Base-by-base conservation (phyloP, 1,140 invertebrate species). In the Aphelenchoides besseyi region DNA sequence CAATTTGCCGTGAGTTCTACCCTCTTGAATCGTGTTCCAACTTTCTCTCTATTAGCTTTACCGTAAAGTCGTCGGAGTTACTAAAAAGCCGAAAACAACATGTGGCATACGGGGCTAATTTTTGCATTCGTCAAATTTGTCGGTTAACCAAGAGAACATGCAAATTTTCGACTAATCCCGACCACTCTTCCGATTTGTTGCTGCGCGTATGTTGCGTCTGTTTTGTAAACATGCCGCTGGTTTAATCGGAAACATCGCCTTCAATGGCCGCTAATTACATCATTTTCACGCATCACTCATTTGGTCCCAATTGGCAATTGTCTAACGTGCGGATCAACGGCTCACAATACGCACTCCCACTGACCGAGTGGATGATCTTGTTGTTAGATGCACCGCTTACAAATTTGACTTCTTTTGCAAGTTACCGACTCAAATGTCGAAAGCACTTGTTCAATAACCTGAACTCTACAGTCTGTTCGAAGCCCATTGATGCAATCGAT, bases 151-250 rank as follows among this genome's bases (percentile, higher is more conserved):
- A 23, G 41, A 23, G 41, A 48, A 48, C 41, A 48, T 48, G 41
- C 41, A 48, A 48, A 48, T 48, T 48, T 48, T 48, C 41, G 41
- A 23, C 41, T 48, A 48, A 48, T 48, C 41, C 41, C 41, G 41
- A 23, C 41, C 41, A 23, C 41, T 48, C n/a, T 48, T 23, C 41
- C 41, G 41, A 48, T 23, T 48, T 48, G 12, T 23, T 12, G 41
- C 41, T 23, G n/a, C n/a, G n/a, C n/a, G n/a, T n/a, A n/a, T n/a
- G n/a, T n/a, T n/a, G n/a, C n/a, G 41, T 23, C 41, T 48, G 41
- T 48, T 48, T 48, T 23, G 41, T 48, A 48, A 48, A 48, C 41
- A 48, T 23, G 41, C 41, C 41, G 41, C 41, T 23, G 41, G 41
- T n/a, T n/a, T n/a, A 48, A 48, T 48, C 12, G 23, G 41, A 48